Evolutionary conservation across 1,140 invertebrate species (phyloP).

Genomic region (Oryctes rhinoceros): DNA sequence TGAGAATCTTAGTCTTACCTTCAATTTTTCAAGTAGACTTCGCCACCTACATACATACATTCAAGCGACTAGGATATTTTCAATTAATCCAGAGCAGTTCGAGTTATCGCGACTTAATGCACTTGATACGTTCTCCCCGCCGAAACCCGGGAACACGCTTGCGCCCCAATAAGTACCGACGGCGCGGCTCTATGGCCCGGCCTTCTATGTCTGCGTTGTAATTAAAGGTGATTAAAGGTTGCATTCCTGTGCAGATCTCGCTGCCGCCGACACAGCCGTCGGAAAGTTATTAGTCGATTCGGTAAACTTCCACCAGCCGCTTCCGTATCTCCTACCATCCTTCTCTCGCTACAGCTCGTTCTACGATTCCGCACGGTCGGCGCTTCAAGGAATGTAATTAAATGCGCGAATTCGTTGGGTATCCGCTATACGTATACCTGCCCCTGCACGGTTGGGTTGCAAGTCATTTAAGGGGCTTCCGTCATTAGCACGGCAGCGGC

Average conservation of each 20-base stretch:
- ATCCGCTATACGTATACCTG: neutral
- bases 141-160: too few species aligned
- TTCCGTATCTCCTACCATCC: neutral
- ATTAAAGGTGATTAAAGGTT: conserved; percentile 10
- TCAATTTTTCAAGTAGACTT: too few species aligned
- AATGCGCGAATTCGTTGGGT: neutral
- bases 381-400: neutral
- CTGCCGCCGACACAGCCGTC: neutral
- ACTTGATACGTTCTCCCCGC: too few species aligned
- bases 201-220: neutral
- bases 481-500: too few species aligned
- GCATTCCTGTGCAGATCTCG: neutral
- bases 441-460: neutral
- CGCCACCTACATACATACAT: too few species aligned
- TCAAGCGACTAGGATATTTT: too few species aligned
- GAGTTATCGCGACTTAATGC: too few species aligned
- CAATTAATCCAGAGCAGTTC: too few species aligned
- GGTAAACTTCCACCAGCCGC: neutral
- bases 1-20: too few species aligned
- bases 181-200: too few species aligned
- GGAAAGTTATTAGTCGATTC: neutral
- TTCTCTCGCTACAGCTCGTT: neutral
- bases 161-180: too few species aligned
- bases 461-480: too few species aligned
- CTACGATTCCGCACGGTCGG: neutral